A percentile compares a stretch with the other conserved stretches of the same genome.
These are phyloP conservation scores for Musca vetustissima DNA, from an alignment of 1,140 invertebrate species.

Conservation along the genomic window DNA sequence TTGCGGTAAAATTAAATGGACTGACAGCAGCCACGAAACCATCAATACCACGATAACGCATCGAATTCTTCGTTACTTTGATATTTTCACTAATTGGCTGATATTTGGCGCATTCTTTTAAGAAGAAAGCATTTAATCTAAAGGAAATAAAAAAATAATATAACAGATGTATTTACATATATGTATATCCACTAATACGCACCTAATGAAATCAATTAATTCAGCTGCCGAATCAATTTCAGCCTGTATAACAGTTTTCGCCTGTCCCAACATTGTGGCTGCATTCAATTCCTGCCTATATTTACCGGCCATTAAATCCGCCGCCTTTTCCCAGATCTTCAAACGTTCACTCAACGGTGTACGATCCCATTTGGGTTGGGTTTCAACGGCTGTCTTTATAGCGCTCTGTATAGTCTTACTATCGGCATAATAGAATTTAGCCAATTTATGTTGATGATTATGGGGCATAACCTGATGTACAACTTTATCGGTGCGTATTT, in stretches of 20 bases:
- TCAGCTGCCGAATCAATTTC: constrained; percentile 97
- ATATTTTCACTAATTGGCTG: constrained; percentile 83
- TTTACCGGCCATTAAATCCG: constrained; percentile 85
- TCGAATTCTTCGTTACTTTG: constrained; percentile 75
- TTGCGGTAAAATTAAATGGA: constrained; percentile 99
- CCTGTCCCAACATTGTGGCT: constrained; percentile 96
- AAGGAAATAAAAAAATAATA: not conserved
- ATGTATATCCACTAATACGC: not conserved
- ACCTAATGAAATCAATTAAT: constrained; percentile 90
- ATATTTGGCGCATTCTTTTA: constrained; percentile 71
- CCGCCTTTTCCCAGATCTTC: constrained; percentile 81
- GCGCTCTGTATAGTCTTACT: constrained; percentile 82
- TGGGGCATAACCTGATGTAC: constrained; percentile 81
- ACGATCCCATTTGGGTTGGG: constrained; percentile 84
- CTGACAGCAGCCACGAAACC: constrained; percentile 98
- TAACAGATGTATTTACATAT: no score
- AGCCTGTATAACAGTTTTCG: constrained; percentile 93
- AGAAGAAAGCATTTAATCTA: constrained; percentile 88
- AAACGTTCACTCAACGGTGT: constrained; percentile 76
- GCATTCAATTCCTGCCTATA: constrained; percentile 92
- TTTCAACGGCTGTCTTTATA: constrained; percentile 75
- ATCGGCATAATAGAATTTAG: constrained; percentile 90
- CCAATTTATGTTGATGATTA: constrained; percentile 82
- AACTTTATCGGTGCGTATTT: constrained; percentile 74
- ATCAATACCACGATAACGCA: constrained; percentile 91